Evolutionary conservation across 2,797 vertebrate genomes (phyloP), one percentile per base, ranked within the genome.

Genomic region (Galaxias olidus): DNA sequence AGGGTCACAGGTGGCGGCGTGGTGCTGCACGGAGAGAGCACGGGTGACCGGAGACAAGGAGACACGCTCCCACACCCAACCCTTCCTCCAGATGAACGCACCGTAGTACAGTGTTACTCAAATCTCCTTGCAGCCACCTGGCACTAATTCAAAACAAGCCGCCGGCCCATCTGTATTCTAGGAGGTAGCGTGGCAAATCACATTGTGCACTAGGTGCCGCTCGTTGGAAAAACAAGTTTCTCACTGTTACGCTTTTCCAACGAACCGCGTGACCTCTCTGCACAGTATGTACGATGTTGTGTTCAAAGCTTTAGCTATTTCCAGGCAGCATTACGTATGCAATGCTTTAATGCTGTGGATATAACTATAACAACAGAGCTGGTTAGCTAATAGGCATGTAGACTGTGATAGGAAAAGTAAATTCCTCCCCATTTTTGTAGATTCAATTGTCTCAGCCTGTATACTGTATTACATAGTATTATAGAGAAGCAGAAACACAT

Each of bases 361-460:
- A 60, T 9, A 15, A 71, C 51, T 15, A 63, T 71, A 68, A 69
- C 67, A 76, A 41, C 54, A 70, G 49, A 63, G 61, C 70, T 56
- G 15, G 71, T 70, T 65, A 63, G 59, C 3, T 44, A 45, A 57
- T 42, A 58, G 53, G 1, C 14, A 4, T 40, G 61, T 75, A 66
- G 50, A n/a, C n/a, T n/a, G n/a, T 30, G 30, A 30, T 30, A 30
- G 6, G 30, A 30, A 58, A 50, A 72, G 65, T 72, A 42, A 68
- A 41, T 44, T 66, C 72, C 46, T 64, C 56, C 59, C 55, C 15
- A 69, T 65, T 50, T 30, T 4, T 52, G 59, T 52, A 59, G 58
- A 55, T 78, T 75, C 77, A 71, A 76, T 75, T 75, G 77, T 67
- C 68, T 60, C 55, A 42, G 59, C 48, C 61, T 18, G 48, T 58